Evolutionary conservation across 2,113 vertebrate genomes (phyloP).

Genomic region (Channa argus): DNA sequence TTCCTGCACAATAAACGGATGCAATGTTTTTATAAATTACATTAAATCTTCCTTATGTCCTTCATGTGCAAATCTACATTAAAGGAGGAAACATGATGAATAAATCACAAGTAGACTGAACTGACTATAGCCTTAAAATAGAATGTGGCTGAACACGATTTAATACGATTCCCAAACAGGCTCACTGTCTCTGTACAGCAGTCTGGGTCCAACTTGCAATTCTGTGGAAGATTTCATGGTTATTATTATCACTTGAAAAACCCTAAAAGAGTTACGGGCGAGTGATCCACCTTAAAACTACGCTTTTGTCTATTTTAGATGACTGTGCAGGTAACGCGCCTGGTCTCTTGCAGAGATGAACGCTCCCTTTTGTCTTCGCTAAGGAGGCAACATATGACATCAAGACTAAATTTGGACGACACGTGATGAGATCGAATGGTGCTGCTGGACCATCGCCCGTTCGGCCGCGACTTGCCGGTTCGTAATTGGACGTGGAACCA

Average conservation of each 20-base stretch:
- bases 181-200: no score
- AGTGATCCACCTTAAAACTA: no score
- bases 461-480: constrained; percentile 10
- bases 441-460: constrained; percentile 22
- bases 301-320: background rate
- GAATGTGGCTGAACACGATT: background rate
- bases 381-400: constrained; percentile 49
- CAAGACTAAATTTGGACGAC: constrained; percentile 46
- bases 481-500: background rate
- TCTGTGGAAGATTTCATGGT: background rate
- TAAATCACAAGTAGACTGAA: background rate
- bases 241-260: background rate
- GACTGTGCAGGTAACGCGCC: no score
- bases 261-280: background rate
- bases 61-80: background rate
- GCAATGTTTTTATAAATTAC: no score
- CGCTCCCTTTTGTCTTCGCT: constrained; percentile 28
- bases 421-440: constrained; percentile 39
- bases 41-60: background rate
- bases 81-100: background rate
- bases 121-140: no score
- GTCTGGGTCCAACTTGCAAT: background rate
- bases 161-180: background rate
- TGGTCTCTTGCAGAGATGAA: no score
- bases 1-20: no score